phyloP scores from a whole-genome alignment of 1,140 invertebrate genomes.

The Cotesia typhae region DNA sequence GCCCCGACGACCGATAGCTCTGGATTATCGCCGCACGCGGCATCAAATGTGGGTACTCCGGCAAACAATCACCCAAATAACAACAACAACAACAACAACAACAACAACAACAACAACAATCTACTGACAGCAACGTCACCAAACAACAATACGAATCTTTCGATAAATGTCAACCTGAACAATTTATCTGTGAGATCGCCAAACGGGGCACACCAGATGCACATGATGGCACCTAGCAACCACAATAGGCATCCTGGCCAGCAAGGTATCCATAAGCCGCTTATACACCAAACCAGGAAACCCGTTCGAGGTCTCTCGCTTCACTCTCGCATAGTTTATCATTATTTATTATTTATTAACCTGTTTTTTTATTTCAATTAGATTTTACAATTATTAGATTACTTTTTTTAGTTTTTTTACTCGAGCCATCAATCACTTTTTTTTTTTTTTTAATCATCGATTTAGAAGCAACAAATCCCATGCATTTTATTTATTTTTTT shows the following conservation, averaged over 20 bases:
- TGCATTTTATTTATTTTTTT: too few species aligned
- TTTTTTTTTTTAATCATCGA: background rate
- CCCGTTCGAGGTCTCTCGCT: slow-evolving; percentile 42
- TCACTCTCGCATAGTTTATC: slow-evolving; percentile 36
- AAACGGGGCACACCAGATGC: slow-evolving; percentile 64
- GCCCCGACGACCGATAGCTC: slow-evolving; percentile 63
- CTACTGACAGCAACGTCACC: slow-evolving; percentile 52
- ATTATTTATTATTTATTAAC: slow-evolving; percentile 19
- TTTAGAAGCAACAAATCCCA: too few species aligned
- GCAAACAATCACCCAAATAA: slow-evolving; percentile 54
- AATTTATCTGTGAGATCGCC: slow-evolving; percentile 65
- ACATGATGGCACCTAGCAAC: slow-evolving; percentile 66
- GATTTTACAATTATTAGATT: background rate
- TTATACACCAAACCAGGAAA: slow-evolving; percentile 65
- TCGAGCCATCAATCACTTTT: too few species aligned
- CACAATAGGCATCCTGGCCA: slow-evolving; percentile 66
- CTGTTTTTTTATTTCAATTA: background rate
- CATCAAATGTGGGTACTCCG: slow-evolving; percentile 63
- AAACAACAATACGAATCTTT: slow-evolving; percentile 67
- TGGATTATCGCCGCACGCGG: slow-evolving; percentile 59
- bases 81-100: slow-evolving; percentile 58
- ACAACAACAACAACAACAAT: slow-evolving; percentile 58
- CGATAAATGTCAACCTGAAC: slow-evolving; percentile 66
- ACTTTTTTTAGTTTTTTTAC: too few species aligned
- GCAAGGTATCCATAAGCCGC: slow-evolving; percentile 67